These are phyloP conservation scores for Thripadectes ignobilis DNA, from an alignment of 2,797 vertebrate genomes.

Conservation along the genomic window DNA sequence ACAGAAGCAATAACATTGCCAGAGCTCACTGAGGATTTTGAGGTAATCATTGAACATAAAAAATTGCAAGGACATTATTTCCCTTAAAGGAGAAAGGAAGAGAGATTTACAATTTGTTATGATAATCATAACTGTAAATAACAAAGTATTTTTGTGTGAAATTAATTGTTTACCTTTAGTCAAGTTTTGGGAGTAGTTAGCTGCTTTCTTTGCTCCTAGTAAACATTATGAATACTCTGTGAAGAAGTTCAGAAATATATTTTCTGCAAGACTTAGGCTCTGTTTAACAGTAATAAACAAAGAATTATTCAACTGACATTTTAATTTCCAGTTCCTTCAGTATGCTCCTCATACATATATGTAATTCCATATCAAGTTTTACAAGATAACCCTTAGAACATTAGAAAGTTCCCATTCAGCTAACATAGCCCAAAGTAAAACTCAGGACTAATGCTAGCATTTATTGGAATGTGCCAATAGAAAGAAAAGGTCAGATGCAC, in stretches of 20 bases:
- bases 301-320: background rate
- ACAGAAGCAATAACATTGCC: background rate
- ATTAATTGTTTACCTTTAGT: background rate
- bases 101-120: background rate
- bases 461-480: background rate
- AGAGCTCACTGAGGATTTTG: background rate
- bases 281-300: background rate
- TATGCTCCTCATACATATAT: rapidly evolving
- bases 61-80: background rate
- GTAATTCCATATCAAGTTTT: background rate
- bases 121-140: background rate
- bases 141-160: background rate
- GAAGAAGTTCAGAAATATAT: background rate
- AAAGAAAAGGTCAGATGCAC: background rate
- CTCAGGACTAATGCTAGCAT: background rate
- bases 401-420: background rate
- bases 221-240: background rate
- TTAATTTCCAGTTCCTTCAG: background rate
- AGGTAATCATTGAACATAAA: background rate
- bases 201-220: background rate
- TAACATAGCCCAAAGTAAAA: background rate
- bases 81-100: background rate
- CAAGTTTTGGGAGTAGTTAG: background rate
- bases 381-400: background rate
- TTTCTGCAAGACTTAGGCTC: background rate